These are phyloP conservation scores for Allenopithecus nigroviridis DNA, from an alignment of 2,797 vertebrate species.

Conservation along the genomic window DNA sequence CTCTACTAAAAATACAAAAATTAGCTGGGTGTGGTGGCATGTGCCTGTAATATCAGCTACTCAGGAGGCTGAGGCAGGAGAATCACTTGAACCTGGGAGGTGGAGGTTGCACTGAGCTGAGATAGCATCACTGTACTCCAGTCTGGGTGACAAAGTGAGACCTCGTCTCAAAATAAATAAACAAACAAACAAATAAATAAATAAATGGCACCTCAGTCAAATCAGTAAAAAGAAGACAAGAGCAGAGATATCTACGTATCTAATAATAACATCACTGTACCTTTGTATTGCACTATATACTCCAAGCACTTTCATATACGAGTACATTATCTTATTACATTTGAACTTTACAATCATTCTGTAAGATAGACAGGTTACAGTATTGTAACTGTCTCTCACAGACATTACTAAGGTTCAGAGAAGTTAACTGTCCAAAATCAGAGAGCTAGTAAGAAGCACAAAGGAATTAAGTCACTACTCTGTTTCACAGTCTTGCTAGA, in stretches of 20 bases:
- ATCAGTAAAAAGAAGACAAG: constrained; percentile 14
- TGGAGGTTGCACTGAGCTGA: not conserved
- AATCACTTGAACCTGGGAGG: not conserved
- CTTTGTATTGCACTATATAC: not conserved
- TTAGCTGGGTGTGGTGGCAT: not conserved
- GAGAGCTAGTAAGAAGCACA: not conserved
- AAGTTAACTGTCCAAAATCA: not conserved
- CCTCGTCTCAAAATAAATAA: not conserved
- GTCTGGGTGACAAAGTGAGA: not conserved
- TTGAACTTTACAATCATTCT: not conserved
- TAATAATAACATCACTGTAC: not conserved
- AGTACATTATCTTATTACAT: not conserved
- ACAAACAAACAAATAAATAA: not conserved
- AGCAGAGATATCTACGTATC: not conserved
- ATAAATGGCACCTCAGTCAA: constrained; percentile 8
- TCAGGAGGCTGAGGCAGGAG: not conserved
- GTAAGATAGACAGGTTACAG: not conserved
- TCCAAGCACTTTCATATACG: not conserved
- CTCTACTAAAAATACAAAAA: too few relatives aligned
- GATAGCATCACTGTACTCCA: not conserved
- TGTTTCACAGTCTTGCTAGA: constrained; percentile 14
- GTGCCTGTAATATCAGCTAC: not conserved
- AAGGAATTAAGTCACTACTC: not conserved
- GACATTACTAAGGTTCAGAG: not conserved
- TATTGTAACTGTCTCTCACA: not conserved